Percentiles rank a stretch among this genome's conserved stretches.
Conservation (phyloP, 2,113 vertebrate genomes). For the Scomber japonicus region DNA sequence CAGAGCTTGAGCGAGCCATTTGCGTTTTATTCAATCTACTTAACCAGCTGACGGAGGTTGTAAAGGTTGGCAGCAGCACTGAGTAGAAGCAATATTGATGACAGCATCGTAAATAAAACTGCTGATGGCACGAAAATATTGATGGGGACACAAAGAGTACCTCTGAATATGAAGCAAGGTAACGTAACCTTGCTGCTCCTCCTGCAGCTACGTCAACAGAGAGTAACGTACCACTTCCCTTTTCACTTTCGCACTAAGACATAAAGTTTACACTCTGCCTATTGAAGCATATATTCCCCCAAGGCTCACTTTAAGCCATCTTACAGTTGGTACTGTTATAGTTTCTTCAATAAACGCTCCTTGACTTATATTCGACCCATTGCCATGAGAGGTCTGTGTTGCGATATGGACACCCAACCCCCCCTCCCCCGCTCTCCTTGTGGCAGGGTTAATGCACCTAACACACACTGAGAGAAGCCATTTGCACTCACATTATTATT, state of each 20-base stretch:
- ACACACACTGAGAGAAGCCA: constrained; percentile 22
- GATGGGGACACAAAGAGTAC: constrained; percentile 27
- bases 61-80: constrained; percentile 52
- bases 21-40: constrained; percentile 73
- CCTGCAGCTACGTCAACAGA: background rate
- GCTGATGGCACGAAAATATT: constrained; percentile 54
- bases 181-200: constrained; percentile 10
- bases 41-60: constrained; percentile 65
- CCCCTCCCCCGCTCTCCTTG: background rate
- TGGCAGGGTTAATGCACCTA: constrained; percentile 21
- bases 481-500: constrained; percentile 33
- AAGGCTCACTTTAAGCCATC: background rate
- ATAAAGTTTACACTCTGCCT: background rate
- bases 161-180: constrained; percentile 12
- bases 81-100: constrained; percentile 61
- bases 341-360: background rate
- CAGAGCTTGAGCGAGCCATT: constrained; percentile 66
- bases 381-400: background rate
- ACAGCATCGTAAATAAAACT: constrained; percentile 63
- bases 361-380: background rate
- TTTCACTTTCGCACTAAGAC: background rate
- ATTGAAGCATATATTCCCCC: no score
- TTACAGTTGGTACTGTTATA: background rate
- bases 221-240: background rate
- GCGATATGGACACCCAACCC: background rate